These are phyloP conservation scores for Allacma fusca DNA, from an alignment of 2,888 invertebrate genomes.

Conservation along the genomic window DNA sequence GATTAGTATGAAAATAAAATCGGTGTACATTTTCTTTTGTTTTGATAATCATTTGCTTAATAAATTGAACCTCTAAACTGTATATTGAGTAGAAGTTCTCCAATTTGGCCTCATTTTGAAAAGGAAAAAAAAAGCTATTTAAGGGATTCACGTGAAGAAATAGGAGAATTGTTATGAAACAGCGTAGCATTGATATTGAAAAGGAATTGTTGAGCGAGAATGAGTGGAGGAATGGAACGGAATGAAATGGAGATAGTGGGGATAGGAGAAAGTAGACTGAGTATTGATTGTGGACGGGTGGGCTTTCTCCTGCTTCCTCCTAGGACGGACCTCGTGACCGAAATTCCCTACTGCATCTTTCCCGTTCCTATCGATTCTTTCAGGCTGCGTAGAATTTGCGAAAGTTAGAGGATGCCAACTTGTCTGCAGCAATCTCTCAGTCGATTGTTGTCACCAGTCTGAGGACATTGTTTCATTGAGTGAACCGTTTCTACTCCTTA, in stretches of 20 bases:
- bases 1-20: slow-evolving; percentile 10
- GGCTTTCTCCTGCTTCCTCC: slow-evolving; percentile 42
- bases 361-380: slow-evolving; percentile 60
- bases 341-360: slow-evolving; percentile 60
- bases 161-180: background rate
- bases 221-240: slow-evolving; percentile 30
- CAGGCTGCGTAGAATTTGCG: slow-evolving; percentile 61
- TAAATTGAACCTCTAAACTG: background rate
- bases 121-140: background rate
- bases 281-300: slow-evolving; percentile 47
- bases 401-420: slow-evolving; percentile 53
- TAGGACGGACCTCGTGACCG: slow-evolving; percentile 57
- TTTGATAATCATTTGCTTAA: slow-evolving; percentile 1
- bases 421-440: slow-evolving; percentile 51
- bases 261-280: slow-evolving; percentile 45
- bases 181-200: slow-evolving; percentile 14
- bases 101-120: slow-evolving; percentile 31
- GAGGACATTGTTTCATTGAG: slow-evolving; percentile 18
- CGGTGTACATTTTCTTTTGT: background rate
- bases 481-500: background rate
- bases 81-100: background rate
- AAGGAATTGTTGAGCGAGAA: slow-evolving; percentile 19
- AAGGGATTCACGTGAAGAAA: background rate
- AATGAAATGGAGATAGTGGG: slow-evolving; percentile 40
- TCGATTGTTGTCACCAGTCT: slow-evolving; percentile 32